A percentile compares a stretch with the other conserved stretches of the same genome.
Evolutionary conservation across 2,113 vertebrate species (phyloP).

Genomic region (Myxocyprinus asiaticus): DNA sequence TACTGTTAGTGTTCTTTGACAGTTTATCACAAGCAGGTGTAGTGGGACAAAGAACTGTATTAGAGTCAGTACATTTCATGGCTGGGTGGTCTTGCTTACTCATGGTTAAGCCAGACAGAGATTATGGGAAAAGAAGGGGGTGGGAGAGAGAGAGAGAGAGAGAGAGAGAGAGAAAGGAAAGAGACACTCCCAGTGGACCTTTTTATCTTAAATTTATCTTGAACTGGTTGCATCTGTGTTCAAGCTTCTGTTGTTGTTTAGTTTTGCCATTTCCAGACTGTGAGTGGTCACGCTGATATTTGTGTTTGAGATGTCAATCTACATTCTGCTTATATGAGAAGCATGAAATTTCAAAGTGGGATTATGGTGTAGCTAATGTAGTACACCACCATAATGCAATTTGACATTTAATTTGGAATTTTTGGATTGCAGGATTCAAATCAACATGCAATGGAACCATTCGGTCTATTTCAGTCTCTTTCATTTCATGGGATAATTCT

Average conservation of each 20-base stretch:
- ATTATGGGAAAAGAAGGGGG: constrained; percentile 22
- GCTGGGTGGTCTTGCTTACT: constrained; percentile 44
- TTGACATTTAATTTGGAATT: not conserved
- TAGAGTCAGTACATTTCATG: constrained; percentile 24
- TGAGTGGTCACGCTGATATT: not conserved
- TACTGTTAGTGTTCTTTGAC: constrained; percentile 12
- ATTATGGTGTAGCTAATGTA: not conserved
- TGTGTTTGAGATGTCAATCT: constrained; percentile 19
- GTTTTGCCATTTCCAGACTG: constrained; percentile 22
- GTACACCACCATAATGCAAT: not conserved
- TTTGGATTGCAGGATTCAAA: not conserved
- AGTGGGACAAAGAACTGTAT: constrained; percentile 18
- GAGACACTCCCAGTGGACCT: constrained; percentile 1
- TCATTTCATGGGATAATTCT: no score
- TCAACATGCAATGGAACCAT: not conserved
- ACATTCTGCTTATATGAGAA: constrained; percentile 4
- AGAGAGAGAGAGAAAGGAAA: constrained; percentile 34
- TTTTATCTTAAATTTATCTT: constrained; percentile 6
- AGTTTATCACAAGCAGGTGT: constrained; percentile 18
- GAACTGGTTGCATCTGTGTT: not conserved
- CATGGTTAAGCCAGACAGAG: constrained; percentile 15
- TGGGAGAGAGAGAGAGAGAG: constrained; percentile 18
- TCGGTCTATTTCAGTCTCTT: no score
- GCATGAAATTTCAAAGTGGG: not conserved
- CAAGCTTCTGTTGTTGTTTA: constrained; percentile 7